A percentile compares a stretch with the other conserved stretches of the same genome.
Evolutionary conservation across 35 echinoderm and acorn worm species (phyloP).

Genomic region (Apostichopus parvimensis): DNA sequence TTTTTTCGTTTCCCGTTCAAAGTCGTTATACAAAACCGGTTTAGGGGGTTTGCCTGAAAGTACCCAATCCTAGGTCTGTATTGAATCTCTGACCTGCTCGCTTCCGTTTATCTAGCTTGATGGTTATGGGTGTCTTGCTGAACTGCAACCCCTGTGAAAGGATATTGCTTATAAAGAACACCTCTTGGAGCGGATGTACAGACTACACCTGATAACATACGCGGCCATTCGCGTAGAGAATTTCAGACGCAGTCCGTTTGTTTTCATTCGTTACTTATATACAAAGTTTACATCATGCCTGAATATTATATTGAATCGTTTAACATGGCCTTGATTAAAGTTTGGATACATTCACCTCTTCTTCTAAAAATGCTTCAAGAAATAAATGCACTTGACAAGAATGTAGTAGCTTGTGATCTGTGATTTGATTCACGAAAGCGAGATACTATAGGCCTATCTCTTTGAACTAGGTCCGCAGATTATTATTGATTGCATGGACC

Average conservation of each 20-base stretch:
- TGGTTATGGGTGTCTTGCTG: neutral
- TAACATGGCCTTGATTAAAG: neutral
- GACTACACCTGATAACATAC: neutral
- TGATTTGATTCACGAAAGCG: neutral
- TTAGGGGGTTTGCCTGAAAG: neutral
- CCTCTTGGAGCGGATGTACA: neutral
- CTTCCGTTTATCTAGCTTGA: neutral
- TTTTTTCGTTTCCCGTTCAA: neutral
- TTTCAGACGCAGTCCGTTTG: neutral
- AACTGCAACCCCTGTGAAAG: neutral
- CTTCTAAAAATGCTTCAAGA: too few species aligned
- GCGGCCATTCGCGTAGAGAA: neutral
- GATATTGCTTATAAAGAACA: constrained; percentile 19
- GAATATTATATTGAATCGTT: neutral
- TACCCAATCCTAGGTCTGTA: neutral
- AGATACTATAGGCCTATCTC: neutral
- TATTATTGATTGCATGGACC: neutral
- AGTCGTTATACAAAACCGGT: neutral
- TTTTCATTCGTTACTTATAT: neutral
- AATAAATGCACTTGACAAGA: too few species aligned
- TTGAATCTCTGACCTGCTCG: neutral
- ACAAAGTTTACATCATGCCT: neutral
- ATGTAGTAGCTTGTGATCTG: too few species aligned
- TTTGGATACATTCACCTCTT: neutral
- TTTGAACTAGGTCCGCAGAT: neutral